Percentiles rank a stretch among this genome's conserved stretches.
phyloP scores from a whole-genome alignment of 37 sponge, comb jelly and placozoan genomes.

The Geodia barretti region DNA sequence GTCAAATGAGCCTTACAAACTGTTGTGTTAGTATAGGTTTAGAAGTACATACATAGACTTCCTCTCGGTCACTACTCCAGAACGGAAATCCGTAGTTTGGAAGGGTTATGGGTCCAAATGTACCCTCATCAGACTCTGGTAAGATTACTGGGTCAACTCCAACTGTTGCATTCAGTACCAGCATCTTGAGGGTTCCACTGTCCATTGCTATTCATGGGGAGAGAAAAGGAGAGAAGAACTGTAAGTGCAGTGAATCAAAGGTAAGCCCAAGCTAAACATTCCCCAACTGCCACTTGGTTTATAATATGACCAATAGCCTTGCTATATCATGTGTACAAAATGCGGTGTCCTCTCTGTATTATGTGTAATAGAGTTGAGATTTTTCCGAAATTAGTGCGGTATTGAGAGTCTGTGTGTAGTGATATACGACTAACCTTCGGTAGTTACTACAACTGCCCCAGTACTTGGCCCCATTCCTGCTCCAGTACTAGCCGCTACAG shows the following conservation, averaged over 20 bases:
- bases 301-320: no score
- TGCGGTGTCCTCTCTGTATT: no score
- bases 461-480: neutral
- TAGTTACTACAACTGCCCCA: neutral
- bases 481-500: neutral
- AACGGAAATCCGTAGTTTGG: neutral
- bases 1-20: no score
- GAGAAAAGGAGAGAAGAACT: no score
- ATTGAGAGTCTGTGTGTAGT: neutral
- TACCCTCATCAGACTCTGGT: neutral
- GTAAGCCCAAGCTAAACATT: no score
- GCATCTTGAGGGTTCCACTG: neutral
- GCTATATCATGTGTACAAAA: no score
- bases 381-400: no score
- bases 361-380: no score
- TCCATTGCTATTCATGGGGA: neutral
- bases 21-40: no score
- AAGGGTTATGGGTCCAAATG: neutral
- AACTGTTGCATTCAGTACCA: neutral
- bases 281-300: no score
- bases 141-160: neutral
- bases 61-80: constrained; percentile 5
- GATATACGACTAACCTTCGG: neutral
- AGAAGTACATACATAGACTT: constrained; percentile 22
- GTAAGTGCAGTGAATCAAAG: no score